phyloP scores from a whole-genome alignment of 2,113 vertebrate genomes.

The Oryzias celebensis region DNA sequence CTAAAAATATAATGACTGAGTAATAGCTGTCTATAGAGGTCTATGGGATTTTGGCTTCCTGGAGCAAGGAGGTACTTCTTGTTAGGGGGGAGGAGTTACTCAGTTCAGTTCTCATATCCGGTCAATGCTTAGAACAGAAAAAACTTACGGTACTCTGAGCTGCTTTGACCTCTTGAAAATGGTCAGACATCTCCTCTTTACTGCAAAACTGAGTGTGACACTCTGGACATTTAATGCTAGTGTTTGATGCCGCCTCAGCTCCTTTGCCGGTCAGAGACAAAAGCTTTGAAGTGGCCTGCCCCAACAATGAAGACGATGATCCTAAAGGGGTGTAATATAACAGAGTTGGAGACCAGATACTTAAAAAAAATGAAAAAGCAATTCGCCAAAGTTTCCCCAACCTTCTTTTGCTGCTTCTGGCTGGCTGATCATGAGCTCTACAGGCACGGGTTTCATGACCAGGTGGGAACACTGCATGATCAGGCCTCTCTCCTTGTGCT shows the following conservation, averaged over 20 bases:
- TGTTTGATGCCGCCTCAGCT: conserved; percentile 71
- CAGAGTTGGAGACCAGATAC: conserved; percentile 29
- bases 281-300: conserved; percentile 20
- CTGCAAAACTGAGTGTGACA: conserved; percentile 87
- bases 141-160: conserved; percentile 67
- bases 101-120: no score
- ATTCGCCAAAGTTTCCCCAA: conserved; percentile 10
- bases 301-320: conserved; percentile 22
- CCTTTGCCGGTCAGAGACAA: conserved; percentile 35
- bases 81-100: no score
- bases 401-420: conserved; percentile 81
- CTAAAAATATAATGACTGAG: no score
- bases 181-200: conserved; percentile 83
- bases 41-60: no score
- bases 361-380: neutral
- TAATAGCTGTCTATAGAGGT: no score
- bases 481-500: conserved; percentile 95
- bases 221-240: conserved; percentile 86
- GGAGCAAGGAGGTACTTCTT: no score
- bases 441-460: conserved; percentile 89
- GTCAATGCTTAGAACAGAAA: no score
- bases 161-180: conserved; percentile 85
- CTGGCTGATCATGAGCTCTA: conserved; percentile 95
- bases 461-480: conserved; percentile 98
- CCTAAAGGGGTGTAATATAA: conserved; percentile 48